Evolutionary conservation across 2,888 invertebrate species (phyloP), one percentile per base, ranked within the genome.

Genomic region (Tiphia femorata): DNA sequence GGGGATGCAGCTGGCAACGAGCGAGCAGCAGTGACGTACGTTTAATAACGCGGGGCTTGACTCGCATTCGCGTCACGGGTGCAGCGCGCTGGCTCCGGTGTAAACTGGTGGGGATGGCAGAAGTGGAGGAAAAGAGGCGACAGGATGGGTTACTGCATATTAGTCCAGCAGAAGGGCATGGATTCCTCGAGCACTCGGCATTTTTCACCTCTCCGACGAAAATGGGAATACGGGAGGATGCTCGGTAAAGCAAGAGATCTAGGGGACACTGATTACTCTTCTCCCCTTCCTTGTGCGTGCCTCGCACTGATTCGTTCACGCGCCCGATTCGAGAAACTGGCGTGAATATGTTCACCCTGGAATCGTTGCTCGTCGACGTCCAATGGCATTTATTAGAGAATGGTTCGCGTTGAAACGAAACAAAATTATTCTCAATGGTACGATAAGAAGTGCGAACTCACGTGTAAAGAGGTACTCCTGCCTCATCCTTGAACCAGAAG

Each of bases 401-500:
- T n/a, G n/a, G n/a, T n/a, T n/a, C n/a, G n/a, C n/a, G n/a, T n/a
- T n/a, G n/a, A n/a, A n/a, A n/a, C 25, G 25, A 25, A 25, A 25
- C 25, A 8, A 25, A 8, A 25, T 6, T 25, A 25, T 25, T 8
- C 6, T n/a, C n/a, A n/a, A 37, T n/a, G 35, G 35, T 35, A 35
- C 14, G 7, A 12, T 23, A 12, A 35, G 40, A 40, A 49, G 4
- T 10, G 23, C 17, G 23, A 30, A 79, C 88, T 85, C 79, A 95
- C 95, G 94, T 94, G 88, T 95, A 95, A 48, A 95, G 86, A 14
- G 95, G 95, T 76, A 92, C 92, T 47, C 94, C 94, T 49, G 92
- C 92, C 75, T 93, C 93, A 77, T 94, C 92, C 75, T 92, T 89
- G 86, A 95, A 95, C 95, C 95, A 95, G 84, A 95, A 91, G 62